Conservation (phyloP, 1,140 invertebrate species). For the Chrysopa pallens region DNA sequence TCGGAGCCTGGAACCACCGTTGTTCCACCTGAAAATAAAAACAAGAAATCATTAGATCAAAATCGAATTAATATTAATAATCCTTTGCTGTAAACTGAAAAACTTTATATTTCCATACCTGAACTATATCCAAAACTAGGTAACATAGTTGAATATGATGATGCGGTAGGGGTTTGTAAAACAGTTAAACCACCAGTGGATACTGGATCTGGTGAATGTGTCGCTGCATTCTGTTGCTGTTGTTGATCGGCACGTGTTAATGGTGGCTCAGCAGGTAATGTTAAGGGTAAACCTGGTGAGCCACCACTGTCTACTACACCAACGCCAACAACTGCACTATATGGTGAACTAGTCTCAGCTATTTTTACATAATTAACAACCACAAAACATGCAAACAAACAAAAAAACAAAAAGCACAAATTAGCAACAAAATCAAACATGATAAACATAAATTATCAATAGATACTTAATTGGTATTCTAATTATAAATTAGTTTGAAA, state of each 20-base stretch:
- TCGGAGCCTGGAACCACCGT: slow-evolving; percentile 36
- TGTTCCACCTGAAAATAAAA: slow-evolving; percentile 29
- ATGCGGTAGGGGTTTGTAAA: slow-evolving; percentile 28
- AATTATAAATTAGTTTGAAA: too few relatives aligned
- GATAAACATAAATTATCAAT: too few relatives aligned
- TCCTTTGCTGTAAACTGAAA: not conserved
- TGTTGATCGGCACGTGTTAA: slow-evolving; percentile 26
- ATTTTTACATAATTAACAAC: slow-evolving; percentile 26
- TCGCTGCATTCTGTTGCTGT: slow-evolving; percentile 23
- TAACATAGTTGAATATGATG: slow-evolving; percentile 39
- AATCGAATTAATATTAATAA: not conserved
- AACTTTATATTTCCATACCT: slow-evolving; percentile 29
- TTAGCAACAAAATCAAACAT: slow-evolving; percentile 13
- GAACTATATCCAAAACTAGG: slow-evolving; percentile 53
- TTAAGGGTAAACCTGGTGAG: slow-evolving; percentile 28
- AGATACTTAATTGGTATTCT: too few relatives aligned
- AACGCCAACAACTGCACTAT: slow-evolving; percentile 31
- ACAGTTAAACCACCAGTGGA: slow-evolving; percentile 30
- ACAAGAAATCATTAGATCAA: not conserved
- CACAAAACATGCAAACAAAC: slow-evolving; percentile 9
- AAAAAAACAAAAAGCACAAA: slow-evolving; percentile 15
- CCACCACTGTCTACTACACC: slow-evolving; percentile 22
- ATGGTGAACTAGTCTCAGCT: slow-evolving; percentile 33
- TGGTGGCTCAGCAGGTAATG: slow-evolving; percentile 33
- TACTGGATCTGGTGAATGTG: slow-evolving; percentile 28